Conservation (phyloP, 2,888 invertebrate genomes). For the Aproaerema taeniolella region DNA sequence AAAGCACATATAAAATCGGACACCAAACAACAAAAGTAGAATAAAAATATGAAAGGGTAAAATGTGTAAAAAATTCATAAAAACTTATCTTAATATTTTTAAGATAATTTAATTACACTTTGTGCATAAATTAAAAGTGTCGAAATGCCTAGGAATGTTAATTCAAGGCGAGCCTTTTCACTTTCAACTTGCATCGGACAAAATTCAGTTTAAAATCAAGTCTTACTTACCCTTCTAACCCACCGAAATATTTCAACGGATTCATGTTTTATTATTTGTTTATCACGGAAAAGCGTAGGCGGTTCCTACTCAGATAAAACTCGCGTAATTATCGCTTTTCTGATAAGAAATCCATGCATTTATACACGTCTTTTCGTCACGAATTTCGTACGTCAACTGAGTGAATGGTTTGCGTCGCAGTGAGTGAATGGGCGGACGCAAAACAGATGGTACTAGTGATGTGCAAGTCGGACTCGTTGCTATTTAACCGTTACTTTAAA, state of each 20-base stretch:
- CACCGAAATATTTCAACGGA: slow-evolving; percentile 51
- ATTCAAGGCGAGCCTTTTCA: slow-evolving; percentile 63
- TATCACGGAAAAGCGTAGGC: slow-evolving; percentile 20
- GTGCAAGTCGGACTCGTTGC: background rate
- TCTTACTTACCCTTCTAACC: slow-evolving; percentile 63
- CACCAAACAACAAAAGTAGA: no score
- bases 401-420: slow-evolving; percentile 18
- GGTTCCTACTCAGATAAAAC: slow-evolving; percentile 18
- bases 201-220: slow-evolving; percentile 16
- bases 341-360: slow-evolving; percentile 14
- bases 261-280: slow-evolving; percentile 25
- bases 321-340: slow-evolving; percentile 1
- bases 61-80: no score
- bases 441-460: background rate
- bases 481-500: background rate
- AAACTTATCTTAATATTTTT: slow-evolving; percentile 1
- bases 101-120: slow-evolving; percentile 14
- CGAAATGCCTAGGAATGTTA: slow-evolving; percentile 41
- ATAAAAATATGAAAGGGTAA: no score
- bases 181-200: slow-evolving; percentile 38
- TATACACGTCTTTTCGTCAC: slow-evolving; percentile 17
- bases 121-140: slow-evolving; percentile 30
- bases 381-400: slow-evolving; percentile 41
- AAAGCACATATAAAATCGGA: no score
- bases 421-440: slow-evolving; percentile 11